Evolutionary conservation across 2,797 vertebrate genomes (phyloP), one percentile per base, ranked within the genome.

Genomic region (Falco berigora): DNA sequence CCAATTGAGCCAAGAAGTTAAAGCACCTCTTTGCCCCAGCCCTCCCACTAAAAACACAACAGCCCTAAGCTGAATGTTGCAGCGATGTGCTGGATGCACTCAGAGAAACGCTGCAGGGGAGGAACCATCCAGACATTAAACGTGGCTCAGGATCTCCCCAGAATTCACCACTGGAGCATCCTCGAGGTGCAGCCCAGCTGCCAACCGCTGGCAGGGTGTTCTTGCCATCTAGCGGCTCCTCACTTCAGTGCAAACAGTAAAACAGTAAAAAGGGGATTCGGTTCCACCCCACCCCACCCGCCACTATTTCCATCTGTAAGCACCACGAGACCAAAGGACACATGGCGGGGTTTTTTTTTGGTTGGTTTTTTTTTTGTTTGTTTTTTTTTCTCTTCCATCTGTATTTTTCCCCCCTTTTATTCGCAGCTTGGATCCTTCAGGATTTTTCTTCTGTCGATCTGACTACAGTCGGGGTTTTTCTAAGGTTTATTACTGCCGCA

Each of bases 191-290:
- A 47, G 22, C 66, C 27, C 77, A 14, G 68, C 21, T n/a, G 38
- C 79, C 32, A 53, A 28, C 49, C 5, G 22, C 67, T 40, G 44
- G 52, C 38, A 27, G 44, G 28, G 5, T 25, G 5, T 62, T 89
- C 52, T 71, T 82, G 92, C 94, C 96, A 94, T 71, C 96, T 91
- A 80, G 91, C 21, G 95, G 86, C 47, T 55, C 12, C 23, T 34
- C 6, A 1, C 32, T 58, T 73, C 30, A 96, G 32, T 77, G 78
- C 89, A 93, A 50, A 59, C 12, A 10, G 25, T 14, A 3, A 93
- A 50, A 59, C 12, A 10, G 25, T 14, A 3, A 14, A 66, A 40
- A 1, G 0, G 10, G 25, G 10, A 36, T 17, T 30, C 46, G 25
- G 52, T 82, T 1, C 10, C 18, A 5, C 12, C 36, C 17, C 19